Evolutionary conservation across 2,113 vertebrate species (phyloP), one percentile per base, ranked within the genome.

Genomic region (Mastomys coucha): DNA sequence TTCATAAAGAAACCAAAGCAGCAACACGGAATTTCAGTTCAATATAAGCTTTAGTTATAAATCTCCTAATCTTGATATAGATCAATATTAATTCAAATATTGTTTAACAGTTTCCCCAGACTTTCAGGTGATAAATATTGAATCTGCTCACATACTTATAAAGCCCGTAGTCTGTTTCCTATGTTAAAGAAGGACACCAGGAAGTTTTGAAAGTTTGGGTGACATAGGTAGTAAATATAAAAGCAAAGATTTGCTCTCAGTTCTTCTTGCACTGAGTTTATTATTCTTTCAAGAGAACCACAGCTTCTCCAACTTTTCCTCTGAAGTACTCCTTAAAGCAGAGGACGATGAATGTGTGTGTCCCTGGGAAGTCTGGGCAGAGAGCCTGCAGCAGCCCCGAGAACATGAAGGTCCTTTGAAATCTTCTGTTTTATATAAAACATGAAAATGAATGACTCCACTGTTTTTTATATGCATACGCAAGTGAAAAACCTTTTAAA

Each of bases 401-500:
- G 93, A 98, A 98, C 97, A 98, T 78, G 97, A 96, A 97, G 95
- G 78, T 65, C 96, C 97, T 98, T 98, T 98, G 97, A 98, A 97
- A 97, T 80, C 75, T 87, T 96, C 94, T 95, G 96, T 96, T 98
- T 97, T 93, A 98, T 96, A 97, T 94, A 89, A 95, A 97, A 94
- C 96, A 97, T 97, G 96, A 98, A 98, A 98, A 97, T 87, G 96
- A 97, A 96, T 94, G 95, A 89, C 49, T 97, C 94, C 88, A 56
- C 97, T 97, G 95, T 97, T 97, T 96, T 53, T 94, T 75, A 95
- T 98, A 97, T 97, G 96, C 96, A 97, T 93, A 81, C 85, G 51
- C 92, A 93, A 97, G 95, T 60, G 45, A 11, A 94, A 96, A 96
- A 95, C 58, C 86, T 97, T 97, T 97, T 72, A 89, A 95, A 96